Evolutionary conservation across 2,888 invertebrate species (phyloP), one percentile per base, ranked within the genome.

Genomic region (Plebejus anna): DNA sequence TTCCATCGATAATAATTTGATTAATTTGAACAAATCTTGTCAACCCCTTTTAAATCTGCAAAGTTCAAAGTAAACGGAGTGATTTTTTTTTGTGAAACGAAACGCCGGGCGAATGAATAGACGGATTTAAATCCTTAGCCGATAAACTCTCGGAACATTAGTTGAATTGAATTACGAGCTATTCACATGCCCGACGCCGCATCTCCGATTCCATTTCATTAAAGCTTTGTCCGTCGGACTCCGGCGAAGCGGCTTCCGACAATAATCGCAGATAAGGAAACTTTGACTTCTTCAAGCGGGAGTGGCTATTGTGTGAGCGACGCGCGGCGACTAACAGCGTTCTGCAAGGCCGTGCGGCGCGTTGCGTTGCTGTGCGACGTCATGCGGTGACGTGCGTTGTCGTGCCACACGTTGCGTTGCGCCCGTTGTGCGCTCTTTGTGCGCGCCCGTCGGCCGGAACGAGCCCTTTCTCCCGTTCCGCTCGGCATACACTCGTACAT

Each of bases 381-480:
- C 55, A 4, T 55, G 55, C 55, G 13, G 22, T n/a, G 59, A n/a
- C n/a, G 59, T 59, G 59, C 59, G 61, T 11, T 9, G 28, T 61
- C 28, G 11, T 9, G 28, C 28, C 22, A 9, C n/a, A 16, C 55
- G 55, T 13, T 59, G 59, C 22, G 59, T 9, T 22, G 59, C 22
- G 59, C 3, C 59, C 61, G 61, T 2, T 11, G 61, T 61, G 83
- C 78, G 75, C 77, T 86, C 84, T 88, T 91, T 91, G 90, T 91
- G 85, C 82, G 82, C 82, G 83, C 80, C 84, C 90, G 88, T 83
- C 81, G 81, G 84, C 84, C 90, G 89, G 88, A 85, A 90, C 91
- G 88, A 83, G 86, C 86, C 88, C 89, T 88, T 89, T 89, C 88
- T 88, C 80, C 82, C 89, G 90, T 91, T 91, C 91, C 90, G 90